phyloP scores from a whole-genome alignment of 2,888 invertebrate genomes.

The Ametastegia equiseti region DNA sequence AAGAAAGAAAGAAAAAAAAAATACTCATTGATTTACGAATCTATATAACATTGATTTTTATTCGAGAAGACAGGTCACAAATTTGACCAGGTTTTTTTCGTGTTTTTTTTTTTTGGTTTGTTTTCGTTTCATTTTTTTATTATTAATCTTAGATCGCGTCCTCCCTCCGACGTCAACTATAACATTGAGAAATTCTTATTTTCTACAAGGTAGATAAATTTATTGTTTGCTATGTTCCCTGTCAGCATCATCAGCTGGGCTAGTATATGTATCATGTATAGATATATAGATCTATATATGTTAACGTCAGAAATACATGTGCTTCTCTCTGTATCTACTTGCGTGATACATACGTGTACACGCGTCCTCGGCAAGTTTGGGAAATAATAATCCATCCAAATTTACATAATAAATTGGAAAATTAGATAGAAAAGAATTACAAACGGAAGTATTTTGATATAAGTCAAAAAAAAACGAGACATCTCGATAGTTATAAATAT shows the following conservation, averaged over 20 bases:
- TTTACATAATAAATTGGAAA: background rate
- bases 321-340: background rate
- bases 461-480: no score
- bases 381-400: slow-evolving; percentile 7
- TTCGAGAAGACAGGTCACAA: background rate
- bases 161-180: background rate
- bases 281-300: background rate
- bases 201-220: slow-evolving; percentile 22
- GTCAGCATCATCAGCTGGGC: slow-evolving; percentile 30
- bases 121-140: background rate
- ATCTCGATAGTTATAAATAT: no score
- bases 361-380: slow-evolving; percentile 1
- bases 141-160: background rate
- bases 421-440: background rate
- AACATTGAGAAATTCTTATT: background rate
- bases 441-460: background rate
- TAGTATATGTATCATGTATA: background rate
- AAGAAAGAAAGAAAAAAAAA: no score
- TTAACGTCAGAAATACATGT: background rate
- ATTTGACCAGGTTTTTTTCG: background rate
- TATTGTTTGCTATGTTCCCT: slow-evolving; percentile 36
- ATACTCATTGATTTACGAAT: background rate
- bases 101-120: background rate
- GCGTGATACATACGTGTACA: background rate
- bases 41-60: slow-evolving; percentile 12